Conservation (phyloP, 2,113 vertebrate genomes). For the Potamarius usumacintae region DNA sequence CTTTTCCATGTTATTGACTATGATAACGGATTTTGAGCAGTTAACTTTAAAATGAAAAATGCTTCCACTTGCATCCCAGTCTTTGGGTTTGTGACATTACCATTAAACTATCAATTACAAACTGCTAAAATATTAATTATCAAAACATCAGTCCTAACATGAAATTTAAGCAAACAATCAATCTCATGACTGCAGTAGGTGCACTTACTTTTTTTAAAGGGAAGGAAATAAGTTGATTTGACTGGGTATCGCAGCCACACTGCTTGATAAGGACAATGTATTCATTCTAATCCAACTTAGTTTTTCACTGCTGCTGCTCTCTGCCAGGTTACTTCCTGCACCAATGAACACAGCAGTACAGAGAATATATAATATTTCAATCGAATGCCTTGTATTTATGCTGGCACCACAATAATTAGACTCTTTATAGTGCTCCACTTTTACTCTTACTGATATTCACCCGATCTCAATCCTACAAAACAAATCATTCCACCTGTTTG, state of each 20-base stretch:
- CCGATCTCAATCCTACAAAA: not conserved
- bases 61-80: not conserved
- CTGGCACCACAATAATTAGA: not conserved
- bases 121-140: not conserved
- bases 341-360: not conserved
- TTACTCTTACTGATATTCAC: not conserved
- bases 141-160: not conserved
- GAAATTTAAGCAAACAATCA: not conserved
- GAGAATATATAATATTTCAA: not conserved
- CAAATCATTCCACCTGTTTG: not conserved
- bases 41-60: not conserved
- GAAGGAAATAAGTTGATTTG: not conserved
- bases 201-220: not conserved
- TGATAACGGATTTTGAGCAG: not conserved
- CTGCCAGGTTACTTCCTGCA: not conserved
- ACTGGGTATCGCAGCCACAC: not conserved
- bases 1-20: not conserved
- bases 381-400: not conserved
- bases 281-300: not conserved
- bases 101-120: not conserved
- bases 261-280: not conserved
- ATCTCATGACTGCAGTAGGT: not conserved
- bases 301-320: not conserved
- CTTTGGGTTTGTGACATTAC: not conserved
- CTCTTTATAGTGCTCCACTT: not conserved